phyloP scores from a whole-genome alignment of 2,113 vertebrate species.

The Brachirus orientalis region DNA sequence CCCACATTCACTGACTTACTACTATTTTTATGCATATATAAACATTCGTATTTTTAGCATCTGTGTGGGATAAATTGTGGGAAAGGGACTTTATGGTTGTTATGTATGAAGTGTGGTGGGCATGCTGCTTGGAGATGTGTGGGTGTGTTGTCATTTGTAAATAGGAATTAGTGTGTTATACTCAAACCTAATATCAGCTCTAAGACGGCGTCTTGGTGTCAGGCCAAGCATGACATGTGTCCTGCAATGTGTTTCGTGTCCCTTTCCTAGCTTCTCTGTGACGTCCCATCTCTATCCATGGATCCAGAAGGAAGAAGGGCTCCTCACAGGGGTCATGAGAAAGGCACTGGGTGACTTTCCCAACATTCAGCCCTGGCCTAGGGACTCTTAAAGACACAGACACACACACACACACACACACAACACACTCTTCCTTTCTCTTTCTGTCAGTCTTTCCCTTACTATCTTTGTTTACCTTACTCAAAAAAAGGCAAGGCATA shows the following conservation, averaged over 20 bases:
- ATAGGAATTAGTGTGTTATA: not conserved
- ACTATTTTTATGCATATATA: slow-evolving; percentile 56
- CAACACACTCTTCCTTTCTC: slow-evolving; percentile 20
- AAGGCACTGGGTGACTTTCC: slow-evolving; percentile 86
- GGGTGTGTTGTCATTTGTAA: slow-evolving; percentile 3
- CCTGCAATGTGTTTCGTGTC: not conserved
- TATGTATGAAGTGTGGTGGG: not conserved
- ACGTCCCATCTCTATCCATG: slow-evolving; percentile 53
- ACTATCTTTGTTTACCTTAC: slow-evolving; percentile 10
- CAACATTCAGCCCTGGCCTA: slow-evolving; percentile 74
- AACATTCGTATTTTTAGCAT: slow-evolving; percentile 47
- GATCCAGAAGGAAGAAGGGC: slow-evolving; percentile 69
- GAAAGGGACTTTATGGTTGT: slow-evolving; percentile 16
- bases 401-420: slow-evolving; percentile 43
- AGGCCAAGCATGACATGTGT: not conserved
- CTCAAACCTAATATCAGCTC: not conserved
- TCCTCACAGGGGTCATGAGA: slow-evolving; percentile 88
- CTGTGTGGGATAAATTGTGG: slow-evolving; percentile 28
- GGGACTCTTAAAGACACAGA: slow-evolving; percentile 74
- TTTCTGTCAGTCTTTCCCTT: slow-evolving; percentile 2
- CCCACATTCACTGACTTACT: slow-evolving; percentile 56
- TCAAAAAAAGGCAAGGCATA: not conserved
- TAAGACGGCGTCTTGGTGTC: not conserved
- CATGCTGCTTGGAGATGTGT: slow-evolving; percentile 4
- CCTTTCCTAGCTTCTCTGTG: slow-evolving; percentile 16